Base-by-base conservation (phyloP, 2,113 vertebrate genomes). In the Sula dactylatra region DNA sequence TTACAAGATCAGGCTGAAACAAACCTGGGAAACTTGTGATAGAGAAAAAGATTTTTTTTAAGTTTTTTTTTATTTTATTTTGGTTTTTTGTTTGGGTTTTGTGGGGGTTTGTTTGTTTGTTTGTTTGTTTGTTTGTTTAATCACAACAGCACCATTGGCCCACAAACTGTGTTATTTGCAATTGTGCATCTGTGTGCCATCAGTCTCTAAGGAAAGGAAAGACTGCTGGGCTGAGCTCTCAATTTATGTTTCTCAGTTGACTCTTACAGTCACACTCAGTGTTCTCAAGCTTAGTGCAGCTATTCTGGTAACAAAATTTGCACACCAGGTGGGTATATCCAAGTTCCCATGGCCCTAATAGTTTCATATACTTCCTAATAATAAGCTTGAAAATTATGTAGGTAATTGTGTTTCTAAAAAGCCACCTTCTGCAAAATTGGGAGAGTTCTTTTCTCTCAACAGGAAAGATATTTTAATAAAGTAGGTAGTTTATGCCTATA, bases 241-340 rank as follows among this genome's bases (percentile, higher is more conserved):
- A 82, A 92, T 96, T 95, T 97, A 91, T 91, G 85, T 87, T 95
- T 85, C 96, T 96, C 86, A 47, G 93, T 91, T 95, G 86, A 92
- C 89, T 94, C 86, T 85, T 89, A 77, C 25, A 96, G 88, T 81
- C 93, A 79, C 67, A 71, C 58, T 90, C 26, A n/a, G 52, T 52
- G 70, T 94, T 95, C 78, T 65, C 88, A 87, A 79, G 82, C 71
- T 93, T 70, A 78, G 38, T 27, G 55, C 38, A 88, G 58, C 66
- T 88, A 93, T 78, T 80, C 82, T 59, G 38, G 62, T 83, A 94
- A 94, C 62, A 83, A 95, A 97, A 91, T 88, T 93, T 94, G 93
- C 79, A 88, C 84, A 90, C 55, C 74, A 78, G 78, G 82, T 86
- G 67, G 59, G 79, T 95, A 90, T 96, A 93, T 74, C 71, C 70